Conservation (phyloP, 1,140 invertebrate genomes). For the Conus ventricosus region DNA sequence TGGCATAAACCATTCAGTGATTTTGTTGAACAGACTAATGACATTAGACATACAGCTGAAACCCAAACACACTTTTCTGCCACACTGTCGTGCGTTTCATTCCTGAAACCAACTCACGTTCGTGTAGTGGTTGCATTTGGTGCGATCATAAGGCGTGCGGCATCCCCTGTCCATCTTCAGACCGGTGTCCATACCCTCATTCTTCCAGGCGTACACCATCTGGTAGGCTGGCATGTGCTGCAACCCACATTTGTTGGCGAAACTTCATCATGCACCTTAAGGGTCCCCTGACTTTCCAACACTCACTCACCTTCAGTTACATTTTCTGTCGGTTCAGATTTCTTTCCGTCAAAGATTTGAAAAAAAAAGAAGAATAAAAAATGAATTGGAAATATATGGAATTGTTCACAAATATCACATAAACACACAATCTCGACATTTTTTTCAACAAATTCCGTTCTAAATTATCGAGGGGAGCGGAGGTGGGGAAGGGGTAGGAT, state of each 20-base stretch:
- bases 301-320: background rate
- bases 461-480: too few relatives aligned
- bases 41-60: too few relatives aligned
- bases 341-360: too few relatives aligned
- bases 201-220: constrained; percentile 22
- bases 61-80: too few relatives aligned
- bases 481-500: too few relatives aligned
- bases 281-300: background rate
- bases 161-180: constrained; percentile 29
- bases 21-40: too few relatives aligned
- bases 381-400: too few relatives aligned
- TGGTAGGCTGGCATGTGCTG: constrained; percentile 31
- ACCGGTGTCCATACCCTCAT: constrained; percentile 18
- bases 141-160: constrained; percentile 13
- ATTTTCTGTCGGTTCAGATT: background rate
- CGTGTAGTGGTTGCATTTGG: constrained; percentile 30
- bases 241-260: background rate
- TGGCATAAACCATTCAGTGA: too few relatives aligned
- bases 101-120: constrained; percentile 30
- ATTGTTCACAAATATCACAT: too few relatives aligned
- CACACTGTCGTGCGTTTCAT: background rate
- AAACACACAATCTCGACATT: too few relatives aligned
- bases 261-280: background rate
- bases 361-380: too few relatives aligned
- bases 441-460: too few relatives aligned